Conservation (phyloP, 2,113 vertebrate genomes). For the Columba livia region DNA sequence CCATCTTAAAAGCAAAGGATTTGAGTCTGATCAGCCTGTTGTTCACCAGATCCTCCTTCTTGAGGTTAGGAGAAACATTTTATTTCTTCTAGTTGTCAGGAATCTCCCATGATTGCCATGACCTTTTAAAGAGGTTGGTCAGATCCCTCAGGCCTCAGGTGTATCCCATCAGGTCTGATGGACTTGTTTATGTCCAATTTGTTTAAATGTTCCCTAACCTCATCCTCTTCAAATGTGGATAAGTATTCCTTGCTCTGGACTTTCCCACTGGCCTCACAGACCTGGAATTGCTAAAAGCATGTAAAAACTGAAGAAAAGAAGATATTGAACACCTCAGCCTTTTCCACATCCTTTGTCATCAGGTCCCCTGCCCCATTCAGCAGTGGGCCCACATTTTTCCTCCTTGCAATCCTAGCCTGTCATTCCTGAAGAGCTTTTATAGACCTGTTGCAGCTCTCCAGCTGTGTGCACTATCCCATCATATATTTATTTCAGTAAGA, state of each 20-base stretch:
- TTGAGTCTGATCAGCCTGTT: neutral
- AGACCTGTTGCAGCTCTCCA: neutral
- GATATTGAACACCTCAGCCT: neutral
- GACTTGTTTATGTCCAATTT: neutral
- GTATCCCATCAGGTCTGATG: neutral
- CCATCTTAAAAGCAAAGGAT: neutral
- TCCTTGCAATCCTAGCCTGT: neutral
- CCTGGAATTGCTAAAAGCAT: neutral
- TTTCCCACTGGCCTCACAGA: neutral
- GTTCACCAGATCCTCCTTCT: neutral
- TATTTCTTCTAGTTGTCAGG: neutral
- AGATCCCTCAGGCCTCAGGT: neutral
- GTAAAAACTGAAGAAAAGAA: neutral
- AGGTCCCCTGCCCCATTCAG: neutral
- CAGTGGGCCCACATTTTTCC: neutral
- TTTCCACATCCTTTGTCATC: neutral
- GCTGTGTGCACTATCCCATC: neutral
- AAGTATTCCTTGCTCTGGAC: neutral
- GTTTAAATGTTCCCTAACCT: neutral
- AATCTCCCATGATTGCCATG: neutral
- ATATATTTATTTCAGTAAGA: neutral
- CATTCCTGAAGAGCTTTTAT: neutral
- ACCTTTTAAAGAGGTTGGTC: neutral
- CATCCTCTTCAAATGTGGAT: rapidly evolving
- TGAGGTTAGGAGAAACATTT: neutral